Conservation (phyloP, 2,888 invertebrate species). For the Lacanobia oleracea region DNA sequence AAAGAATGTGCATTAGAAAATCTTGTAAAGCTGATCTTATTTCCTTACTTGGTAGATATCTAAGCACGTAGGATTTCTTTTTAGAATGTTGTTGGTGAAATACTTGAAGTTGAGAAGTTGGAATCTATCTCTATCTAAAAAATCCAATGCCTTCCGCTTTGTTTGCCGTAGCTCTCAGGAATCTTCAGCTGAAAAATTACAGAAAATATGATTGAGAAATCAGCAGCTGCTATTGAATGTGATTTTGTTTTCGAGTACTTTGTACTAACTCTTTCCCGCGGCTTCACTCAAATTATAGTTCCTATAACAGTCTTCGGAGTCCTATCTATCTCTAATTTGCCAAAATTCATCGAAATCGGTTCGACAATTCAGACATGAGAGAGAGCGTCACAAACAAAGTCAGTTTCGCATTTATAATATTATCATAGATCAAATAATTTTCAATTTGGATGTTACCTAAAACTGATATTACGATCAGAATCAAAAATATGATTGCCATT, state of each 20-base stretch:
- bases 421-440: too few species aligned
- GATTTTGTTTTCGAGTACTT: neutral
- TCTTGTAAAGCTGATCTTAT: conserved; percentile 40
- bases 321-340: too few species aligned
- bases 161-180: too few species aligned
- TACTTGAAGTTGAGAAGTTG: conserved; percentile 1
- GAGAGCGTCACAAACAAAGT: too few species aligned
- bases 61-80: neutral
- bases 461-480: neutral
- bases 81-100: conserved; percentile 8
- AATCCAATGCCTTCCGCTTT: neutral
- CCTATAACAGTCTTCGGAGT: too few species aligned
- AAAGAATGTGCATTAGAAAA: conserved; percentile 46
- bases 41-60: conserved; percentile 30
- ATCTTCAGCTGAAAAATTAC: neutral
- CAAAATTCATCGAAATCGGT: too few species aligned
- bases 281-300: too few species aligned
- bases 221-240: neutral
- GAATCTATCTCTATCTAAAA: neutral
- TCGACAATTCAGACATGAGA: too few species aligned
- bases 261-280: too few species aligned
- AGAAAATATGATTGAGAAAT: neutral
- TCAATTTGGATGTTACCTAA: neutral
- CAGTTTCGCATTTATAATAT: too few species aligned
- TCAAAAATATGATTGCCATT: neutral